phyloP scores from a whole-genome alignment of 1,140 invertebrate species.

The Conus betulinus region DNA sequence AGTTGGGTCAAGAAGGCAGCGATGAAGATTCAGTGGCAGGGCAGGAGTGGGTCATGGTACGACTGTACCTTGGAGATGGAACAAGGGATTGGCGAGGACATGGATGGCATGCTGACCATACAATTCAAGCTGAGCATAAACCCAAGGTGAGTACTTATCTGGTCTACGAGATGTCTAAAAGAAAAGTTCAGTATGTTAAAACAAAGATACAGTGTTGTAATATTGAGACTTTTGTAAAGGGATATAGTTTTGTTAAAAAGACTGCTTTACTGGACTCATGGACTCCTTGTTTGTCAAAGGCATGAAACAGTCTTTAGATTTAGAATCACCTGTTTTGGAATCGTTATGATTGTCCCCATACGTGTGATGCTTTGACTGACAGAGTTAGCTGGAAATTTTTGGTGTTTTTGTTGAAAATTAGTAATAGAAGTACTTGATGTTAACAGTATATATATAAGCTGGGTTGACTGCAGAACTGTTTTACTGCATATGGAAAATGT shows the following conservation, averaged over 20 bases:
- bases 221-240: background rate
- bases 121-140: constrained; percentile 50
- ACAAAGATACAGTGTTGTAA: background rate
- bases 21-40: constrained; percentile 79
- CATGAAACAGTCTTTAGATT: no score
- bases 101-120: constrained; percentile 49
- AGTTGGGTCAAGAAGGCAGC: constrained; percentile 89
- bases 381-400: no score
- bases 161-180: background rate
- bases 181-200: background rate
- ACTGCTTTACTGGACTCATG: background rate
- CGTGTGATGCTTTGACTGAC: no score
- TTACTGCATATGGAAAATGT: no score
- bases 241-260: background rate
- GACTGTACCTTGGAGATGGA: constrained; percentile 89
- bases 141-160: constrained; percentile 40
- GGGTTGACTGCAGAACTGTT: no score
- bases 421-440: no score
- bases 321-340: no score
- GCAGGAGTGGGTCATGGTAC: constrained; percentile 77
- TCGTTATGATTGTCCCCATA: no score
- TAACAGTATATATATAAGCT: no score
- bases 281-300: background rate
- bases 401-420: no score
- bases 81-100: constrained; percentile 77